Evolutionary conservation across 2,888 invertebrate genomes (phyloP).

Genomic region (Drosophila merina): DNA sequence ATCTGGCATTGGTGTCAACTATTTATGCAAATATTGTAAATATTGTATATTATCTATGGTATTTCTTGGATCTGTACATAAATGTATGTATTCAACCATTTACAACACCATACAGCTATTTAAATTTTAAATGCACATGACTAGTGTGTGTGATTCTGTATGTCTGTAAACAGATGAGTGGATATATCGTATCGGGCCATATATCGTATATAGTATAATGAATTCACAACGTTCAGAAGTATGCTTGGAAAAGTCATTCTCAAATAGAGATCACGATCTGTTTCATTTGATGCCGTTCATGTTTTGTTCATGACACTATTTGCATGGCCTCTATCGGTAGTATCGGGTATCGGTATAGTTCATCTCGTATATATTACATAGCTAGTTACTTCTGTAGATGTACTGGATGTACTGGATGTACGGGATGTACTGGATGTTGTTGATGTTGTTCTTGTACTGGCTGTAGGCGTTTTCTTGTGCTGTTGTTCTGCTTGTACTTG

Average conservation of each 20-base stretch:
- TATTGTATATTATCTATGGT: slow-evolving; percentile 42
- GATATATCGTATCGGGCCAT: not conserved
- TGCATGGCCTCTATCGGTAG: slow-evolving; percentile 16
- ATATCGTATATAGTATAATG: slow-evolving; percentile 38
- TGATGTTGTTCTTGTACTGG: slow-evolving; percentile 51
- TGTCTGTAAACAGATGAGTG: slow-evolving; percentile 19
- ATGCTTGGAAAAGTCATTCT: slow-evolving; percentile 26
- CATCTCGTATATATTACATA: slow-evolving; percentile 32
- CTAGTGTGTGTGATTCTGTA: slow-evolving; percentile 14
- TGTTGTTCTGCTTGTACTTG: slow-evolving; percentile 54
- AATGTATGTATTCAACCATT: slow-evolving; percentile 51
- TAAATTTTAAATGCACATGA: slow-evolving; percentile 64
- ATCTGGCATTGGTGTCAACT: slow-evolving; percentile 7
- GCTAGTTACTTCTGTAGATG: slow-evolving; percentile 61
- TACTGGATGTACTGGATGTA: slow-evolving; percentile 16
- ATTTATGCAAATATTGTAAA: slow-evolving; percentile 46
- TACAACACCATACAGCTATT: slow-evolving; percentile 64
- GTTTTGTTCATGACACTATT: slow-evolving; percentile 26
- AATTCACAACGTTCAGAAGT: slow-evolving; percentile 63
- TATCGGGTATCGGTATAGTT: slow-evolving; percentile 13
- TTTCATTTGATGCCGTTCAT: slow-evolving; percentile 24
- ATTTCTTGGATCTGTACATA: slow-evolving; percentile 61
- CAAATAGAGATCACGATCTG: slow-evolving; percentile 28
- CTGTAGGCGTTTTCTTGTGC: slow-evolving; percentile 61
- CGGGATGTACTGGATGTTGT: slow-evolving; percentile 31